Evolutionary conservation across 2,113 vertebrate species (phyloP).

Genomic region (Phalacrocorax carbo): DNA sequence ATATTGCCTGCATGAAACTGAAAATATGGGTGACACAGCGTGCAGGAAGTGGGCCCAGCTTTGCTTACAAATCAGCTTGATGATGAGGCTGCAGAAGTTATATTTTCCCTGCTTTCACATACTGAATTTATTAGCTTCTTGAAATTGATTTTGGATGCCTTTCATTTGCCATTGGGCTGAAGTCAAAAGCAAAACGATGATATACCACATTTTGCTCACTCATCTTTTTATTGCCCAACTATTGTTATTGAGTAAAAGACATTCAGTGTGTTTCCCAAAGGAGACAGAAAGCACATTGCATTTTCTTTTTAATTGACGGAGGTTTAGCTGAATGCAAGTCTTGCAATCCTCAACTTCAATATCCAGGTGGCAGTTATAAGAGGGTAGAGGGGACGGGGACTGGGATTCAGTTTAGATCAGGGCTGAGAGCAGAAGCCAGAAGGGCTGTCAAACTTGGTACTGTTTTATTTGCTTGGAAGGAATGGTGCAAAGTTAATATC

Average conservation of each 20-base stretch:
- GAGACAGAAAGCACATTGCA: slow-evolving; percentile 13
- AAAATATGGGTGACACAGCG: slow-evolving; percentile 43
- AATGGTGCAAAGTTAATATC: slow-evolving; percentile 66
- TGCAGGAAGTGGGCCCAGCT: slow-evolving; percentile 43
- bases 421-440: background rate
- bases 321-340: background rate
- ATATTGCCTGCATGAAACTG: slow-evolving; percentile 62
- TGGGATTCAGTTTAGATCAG: background rate
- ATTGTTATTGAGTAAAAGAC: slow-evolving; percentile 65
- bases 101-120: slow-evolving; percentile 62
- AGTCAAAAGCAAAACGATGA: slow-evolving; percentile 61
- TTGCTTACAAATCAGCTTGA: slow-evolving; percentile 70
- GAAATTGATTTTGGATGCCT: slow-evolving; percentile 73
- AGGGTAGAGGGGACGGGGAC: background rate
- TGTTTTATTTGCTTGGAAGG: slow-evolving; percentile 63
- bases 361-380: background rate
- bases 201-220: slow-evolving; percentile 60
- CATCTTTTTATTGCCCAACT: slow-evolving; percentile 62
- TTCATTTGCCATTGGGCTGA: slow-evolving; percentile 73
- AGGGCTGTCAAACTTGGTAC: slow-evolving; percentile 16
- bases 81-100: slow-evolving; percentile 62
- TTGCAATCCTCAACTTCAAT: background rate
- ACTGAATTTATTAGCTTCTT: slow-evolving; percentile 69
- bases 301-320: slow-evolving; percentile 46
- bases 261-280: slow-evolving; percentile 22